Conservation (phyloP, 2,888 invertebrate species). For the Acronicta aceris region DNA sequence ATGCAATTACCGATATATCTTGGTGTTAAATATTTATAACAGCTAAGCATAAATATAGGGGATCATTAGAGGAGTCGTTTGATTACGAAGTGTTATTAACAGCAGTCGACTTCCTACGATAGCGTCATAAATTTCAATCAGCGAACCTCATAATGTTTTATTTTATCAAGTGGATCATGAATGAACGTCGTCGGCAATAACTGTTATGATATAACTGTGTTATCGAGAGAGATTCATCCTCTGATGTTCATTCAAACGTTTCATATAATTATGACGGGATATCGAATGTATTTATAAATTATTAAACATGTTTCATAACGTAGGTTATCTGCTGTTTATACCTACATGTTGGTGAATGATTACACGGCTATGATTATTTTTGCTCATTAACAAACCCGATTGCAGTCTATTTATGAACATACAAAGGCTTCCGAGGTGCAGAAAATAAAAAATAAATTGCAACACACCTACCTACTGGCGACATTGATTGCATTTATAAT, state of each 20-base stretch:
- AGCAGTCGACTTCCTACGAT: constrained; percentile 54
- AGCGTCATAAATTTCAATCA: constrained; percentile 47
- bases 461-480: neutral
- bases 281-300: constrained; percentile 12
- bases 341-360: neutral
- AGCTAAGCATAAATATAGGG: constrained; percentile 36
- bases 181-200: constrained; percentile 16
- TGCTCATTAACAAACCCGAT: neutral
- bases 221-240: constrained; percentile 9
- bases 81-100: constrained; percentile 48
- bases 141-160: constrained; percentile 52
- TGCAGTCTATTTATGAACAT: neutral
- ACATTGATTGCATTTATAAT: neutral
- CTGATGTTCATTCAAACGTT: constrained; percentile 25
- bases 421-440: too few species aligned
- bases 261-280: constrained; percentile 11
- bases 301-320: constrained; percentile 4
- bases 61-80: constrained; percentile 43
- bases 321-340: constrained; percentile 16
- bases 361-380: constrained; percentile 1
- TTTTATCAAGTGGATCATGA: constrained; percentile 24
- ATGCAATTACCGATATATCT: constrained; percentile 57
- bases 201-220: constrained; percentile 18
- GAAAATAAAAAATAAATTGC: too few species aligned
- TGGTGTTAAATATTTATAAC: constrained; percentile 59